phyloP scores from a whole-genome alignment of 2,797 vertebrate genomes.

The Fratercula arctica region DNA sequence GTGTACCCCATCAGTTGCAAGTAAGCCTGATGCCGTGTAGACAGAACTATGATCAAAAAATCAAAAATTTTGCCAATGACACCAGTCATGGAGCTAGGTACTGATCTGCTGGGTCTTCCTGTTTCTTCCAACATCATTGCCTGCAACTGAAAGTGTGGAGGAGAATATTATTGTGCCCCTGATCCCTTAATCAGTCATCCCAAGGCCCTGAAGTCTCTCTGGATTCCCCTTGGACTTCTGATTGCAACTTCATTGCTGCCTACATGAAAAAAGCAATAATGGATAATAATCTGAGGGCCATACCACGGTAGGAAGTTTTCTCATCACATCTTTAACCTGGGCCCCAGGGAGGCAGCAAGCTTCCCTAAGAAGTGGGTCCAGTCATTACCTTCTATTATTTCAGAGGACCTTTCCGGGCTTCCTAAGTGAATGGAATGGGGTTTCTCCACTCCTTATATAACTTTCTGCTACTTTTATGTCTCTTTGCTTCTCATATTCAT shows the following conservation, averaged over 20 bases:
- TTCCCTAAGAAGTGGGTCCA: background rate
- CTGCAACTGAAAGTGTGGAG: background rate
- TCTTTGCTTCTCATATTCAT: background rate
- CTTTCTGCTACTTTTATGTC: background rate
- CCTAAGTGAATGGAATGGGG: background rate
- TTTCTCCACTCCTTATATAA: background rate
- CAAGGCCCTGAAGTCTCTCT: background rate
- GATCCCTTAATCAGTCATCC: background rate
- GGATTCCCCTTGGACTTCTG: background rate
- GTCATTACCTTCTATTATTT: background rate
- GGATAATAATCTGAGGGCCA: background rate
- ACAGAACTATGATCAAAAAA: fast-evolving
- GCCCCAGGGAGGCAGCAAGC: background rate
- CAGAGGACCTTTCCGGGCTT: background rate
- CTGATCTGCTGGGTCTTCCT: background rate
- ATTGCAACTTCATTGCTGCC: background rate
- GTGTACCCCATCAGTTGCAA: fast-evolving
- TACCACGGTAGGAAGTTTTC: background rate
- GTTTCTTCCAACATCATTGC: background rate
- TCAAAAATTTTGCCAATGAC: background rate
- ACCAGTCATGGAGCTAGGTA: background rate
- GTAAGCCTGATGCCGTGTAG: background rate
- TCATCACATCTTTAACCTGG: background rate
- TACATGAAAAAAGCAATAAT: background rate
- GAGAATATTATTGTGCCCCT: background rate